Base-by-base conservation (phyloP, 1,140 invertebrate species). In the Drosophila tropicalis region DNA sequence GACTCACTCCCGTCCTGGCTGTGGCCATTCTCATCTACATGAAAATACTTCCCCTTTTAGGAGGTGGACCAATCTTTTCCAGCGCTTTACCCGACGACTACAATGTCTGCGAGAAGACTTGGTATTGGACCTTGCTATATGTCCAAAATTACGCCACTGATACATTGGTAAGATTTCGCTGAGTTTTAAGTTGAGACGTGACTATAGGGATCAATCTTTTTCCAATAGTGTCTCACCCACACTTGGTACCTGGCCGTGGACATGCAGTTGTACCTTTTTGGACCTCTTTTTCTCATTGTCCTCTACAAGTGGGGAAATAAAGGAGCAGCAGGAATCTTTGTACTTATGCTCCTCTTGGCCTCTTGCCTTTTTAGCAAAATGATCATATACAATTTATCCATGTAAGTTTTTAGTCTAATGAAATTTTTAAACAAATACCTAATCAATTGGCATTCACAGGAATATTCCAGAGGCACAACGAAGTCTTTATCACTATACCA, bases 161-260 rank as follows among this genome's bases (percentile, higher is more conserved):
- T 4, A 29, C 67, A 1, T 47, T 72, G n/a, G 83, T 87, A 54
- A 57, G 79, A 62, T n/a, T 56, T 6, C 13, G 1, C 13, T 1
- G 2, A 12, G 5, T 6, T 15, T 15, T 2, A 13, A 25, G 5
- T 0, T 3, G 6, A 25, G 12, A 6, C 13, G 1, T 9, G 9
- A 15, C 0, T 9, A 3, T 29, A 29, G 5, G 5, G 29, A 29
- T 29, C 62, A 10, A 12, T 0, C 0, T 5, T 3, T 19, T 5
- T 6, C 0, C 17, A 10, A 19, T 15, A 97, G 96, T 98, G 97
- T 79, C 95, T 98, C 94, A 95, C 95, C 56, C 96, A 97, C 93
- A 95, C 96, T 0, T 98, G 97, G 97, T 98, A 97, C 81, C 92
- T 98, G 51, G 95, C 96, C 5, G 96, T 96, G 61, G 97, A 98